Base-by-base conservation (phyloP, 2,888 invertebrate genomes). In the Ferrisia virgata region DNA sequence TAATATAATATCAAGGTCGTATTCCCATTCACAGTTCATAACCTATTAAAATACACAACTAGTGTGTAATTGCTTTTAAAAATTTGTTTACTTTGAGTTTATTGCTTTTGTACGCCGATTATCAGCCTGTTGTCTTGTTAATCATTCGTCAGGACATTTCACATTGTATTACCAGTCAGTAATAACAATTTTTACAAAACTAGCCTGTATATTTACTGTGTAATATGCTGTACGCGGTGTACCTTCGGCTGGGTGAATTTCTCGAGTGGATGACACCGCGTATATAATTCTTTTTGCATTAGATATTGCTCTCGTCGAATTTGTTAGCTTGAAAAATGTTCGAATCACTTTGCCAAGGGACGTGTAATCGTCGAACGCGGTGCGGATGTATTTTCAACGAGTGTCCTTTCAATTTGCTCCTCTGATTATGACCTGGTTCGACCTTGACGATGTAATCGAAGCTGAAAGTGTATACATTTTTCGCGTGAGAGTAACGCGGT, bases 1-100 rank as follows among this genome's bases (percentile, higher is more conserved):
- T 72, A 72, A 72, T n/a, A n/a, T 72, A 33, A 72, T 72, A 72
- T 72, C 72, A 72, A 72, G 72, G 72, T 72, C 72, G 72, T 72
- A 72, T 72, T 72, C 72, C 33, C 33, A 72, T 72, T 72, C 72
- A 33, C 72, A 33, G 72, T 72, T 72, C 72, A 72, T 72, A 72
- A 72, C 72, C 72, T 72, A 36, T 33, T 72, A 72, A 72, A 33
- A 72, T 31, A 72, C 72, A 72, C 72, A 31, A 36, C 72, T 31
- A 64, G 25, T 64, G 36, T 72, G 72, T 72, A 72, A 64, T 64
- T 64, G 64, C 72, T 72, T 36, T 72, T 31, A 28, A 64, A 64
- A 64, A 64, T 64, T 64, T 64, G 64, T 64, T 64, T 64, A 15
- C 64, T 64, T 64, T 28, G n/a, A 31, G 64, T 64, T 64, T 64